phyloP scores from a whole-genome alignment of 64 coral and sea anemone species.

The Stichodactyla helianthus region DNA sequence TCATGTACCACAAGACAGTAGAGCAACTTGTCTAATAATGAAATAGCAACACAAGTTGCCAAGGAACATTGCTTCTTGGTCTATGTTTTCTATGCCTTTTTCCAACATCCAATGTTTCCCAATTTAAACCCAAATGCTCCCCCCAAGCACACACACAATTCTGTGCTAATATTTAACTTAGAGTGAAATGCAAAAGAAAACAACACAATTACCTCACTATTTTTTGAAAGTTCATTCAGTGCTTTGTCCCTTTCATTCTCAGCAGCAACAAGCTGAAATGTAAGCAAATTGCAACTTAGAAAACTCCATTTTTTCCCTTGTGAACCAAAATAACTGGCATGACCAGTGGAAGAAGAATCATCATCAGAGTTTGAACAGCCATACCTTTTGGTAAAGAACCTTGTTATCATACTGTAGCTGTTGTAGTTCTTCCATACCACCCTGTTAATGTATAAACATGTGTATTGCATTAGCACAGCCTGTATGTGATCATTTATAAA shows the following conservation, averaged over 20 bases:
- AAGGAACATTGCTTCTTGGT: too few relatives aligned
- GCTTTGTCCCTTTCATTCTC: slow-evolving; percentile 69
- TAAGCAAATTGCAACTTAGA: neutral
- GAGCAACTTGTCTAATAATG: too few relatives aligned
- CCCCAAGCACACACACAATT: too few relatives aligned
- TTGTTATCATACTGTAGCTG: slow-evolving; percentile 73
- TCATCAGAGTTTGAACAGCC: neutral
- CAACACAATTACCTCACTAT: slow-evolving; percentile 41
- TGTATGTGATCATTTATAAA: too few relatives aligned
- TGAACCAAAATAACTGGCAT: neutral
- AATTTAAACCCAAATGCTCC: too few relatives aligned
- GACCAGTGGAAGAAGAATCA: neutral
- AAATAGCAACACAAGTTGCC: too few relatives aligned
- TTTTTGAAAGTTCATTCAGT: slow-evolving; percentile 47
- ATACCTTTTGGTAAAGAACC: slow-evolving; percentile 73
- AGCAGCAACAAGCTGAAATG: slow-evolving; percentile 55
- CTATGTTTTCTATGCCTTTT: too few relatives aligned
- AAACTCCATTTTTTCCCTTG: neutral
- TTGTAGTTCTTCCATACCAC: slow-evolving; percentile 44
- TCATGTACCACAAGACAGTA: too few relatives aligned
- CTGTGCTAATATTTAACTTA: neutral
- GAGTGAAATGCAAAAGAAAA: neutral
- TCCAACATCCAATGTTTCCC: too few relatives aligned
- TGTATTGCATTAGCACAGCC: neutral
- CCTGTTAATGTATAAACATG: slow-evolving; percentile 13